These are phyloP conservation scores for Catalaphyllia jardinei DNA, from an alignment of 64 coral and sea anemone genomes.

Conservation along the genomic window DNA sequence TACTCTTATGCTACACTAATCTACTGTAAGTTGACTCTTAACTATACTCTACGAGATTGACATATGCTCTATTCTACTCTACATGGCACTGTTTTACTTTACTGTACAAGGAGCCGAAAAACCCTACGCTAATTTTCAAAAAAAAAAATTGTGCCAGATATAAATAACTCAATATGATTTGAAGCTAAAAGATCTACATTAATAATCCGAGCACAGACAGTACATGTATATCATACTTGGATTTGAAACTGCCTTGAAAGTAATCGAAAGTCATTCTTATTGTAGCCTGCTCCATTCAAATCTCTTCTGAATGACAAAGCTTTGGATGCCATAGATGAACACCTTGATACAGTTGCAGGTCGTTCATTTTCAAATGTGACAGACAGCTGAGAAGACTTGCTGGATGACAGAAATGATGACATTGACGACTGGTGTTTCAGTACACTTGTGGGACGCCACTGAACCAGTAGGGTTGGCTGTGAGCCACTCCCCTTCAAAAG, in stretches of 20 bases:
- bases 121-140: too few relatives aligned
- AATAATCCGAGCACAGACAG: too few relatives aligned
- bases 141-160: too few relatives aligned
- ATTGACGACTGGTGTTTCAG: conserved; percentile 65
- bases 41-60: too few relatives aligned
- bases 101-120: too few relatives aligned
- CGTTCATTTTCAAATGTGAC: conserved; percentile 81
- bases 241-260: conserved; percentile 75
- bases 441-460: conserved; percentile 77
- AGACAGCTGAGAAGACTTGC: conserved; percentile 56
- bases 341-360: conserved; percentile 55
- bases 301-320: conserved; percentile 64
- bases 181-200: too few relatives aligned
- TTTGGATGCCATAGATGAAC: conserved; percentile 51
- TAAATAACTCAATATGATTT: too few relatives aligned
- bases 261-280: conserved; percentile 29
- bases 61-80: too few relatives aligned
- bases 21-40: too few relatives aligned
- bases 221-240: conserved; percentile 18
- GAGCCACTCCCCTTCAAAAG: conserved; percentile 91
- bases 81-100: too few relatives aligned
- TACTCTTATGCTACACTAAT: too few relatives aligned
- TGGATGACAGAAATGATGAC: conserved; percentile 63
- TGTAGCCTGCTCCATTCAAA: conserved; percentile 34
- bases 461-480: conserved; percentile 73